A percentile compares a stretch with the other conserved stretches of the same genome.
Conservation (phyloP, 2,113 vertebrate species). For the Megaleporinus macrocephalus region DNA sequence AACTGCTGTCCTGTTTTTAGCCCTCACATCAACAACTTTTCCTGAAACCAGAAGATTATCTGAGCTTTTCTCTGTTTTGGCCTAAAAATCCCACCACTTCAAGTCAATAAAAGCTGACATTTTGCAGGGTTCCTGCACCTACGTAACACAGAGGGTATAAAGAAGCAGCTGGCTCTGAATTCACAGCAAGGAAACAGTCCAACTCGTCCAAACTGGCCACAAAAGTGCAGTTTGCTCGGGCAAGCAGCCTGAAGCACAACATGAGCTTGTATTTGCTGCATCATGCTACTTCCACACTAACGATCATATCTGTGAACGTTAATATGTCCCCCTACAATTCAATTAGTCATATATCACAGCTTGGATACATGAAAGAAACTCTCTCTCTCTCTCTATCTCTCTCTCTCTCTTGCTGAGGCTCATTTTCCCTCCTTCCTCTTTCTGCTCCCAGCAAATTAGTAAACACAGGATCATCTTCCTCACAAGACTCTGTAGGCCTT, state of each 20-base stretch:
- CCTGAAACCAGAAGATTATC: not conserved
- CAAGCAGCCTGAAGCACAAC: not conserved
- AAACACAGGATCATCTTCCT: slow-evolving; percentile 71
- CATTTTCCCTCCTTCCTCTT: slow-evolving; percentile 16
- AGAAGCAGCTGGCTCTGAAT: not conserved
- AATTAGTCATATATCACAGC: slow-evolving; percentile 43
- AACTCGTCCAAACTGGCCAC: not conserved
- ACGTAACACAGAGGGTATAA: not conserved
- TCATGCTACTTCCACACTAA: not conserved
- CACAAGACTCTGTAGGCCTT: slow-evolving; percentile 68
- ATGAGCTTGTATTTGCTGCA: not conserved
- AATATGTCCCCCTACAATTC: slow-evolving; percentile 24
- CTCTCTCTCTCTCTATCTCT: not conserved
- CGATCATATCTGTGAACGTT: slow-evolving; percentile 16
- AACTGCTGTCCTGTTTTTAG: not conserved
- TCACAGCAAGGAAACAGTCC: not conserved
- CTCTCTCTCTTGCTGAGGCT: slow-evolving; percentile 14
- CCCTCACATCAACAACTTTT: not conserved
- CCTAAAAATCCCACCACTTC: not conserved
- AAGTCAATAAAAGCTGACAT: not conserved
- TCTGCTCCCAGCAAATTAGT: slow-evolving; percentile 63
- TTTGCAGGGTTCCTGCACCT: not conserved
- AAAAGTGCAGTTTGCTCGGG: not conserved
- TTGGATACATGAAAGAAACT: slow-evolving; percentile 6
- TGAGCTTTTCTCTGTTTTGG: not conserved